Evolutionary conservation across 2,888 invertebrate genomes (phyloP), one percentile per base, ranked within the genome.

Genomic region (Argyresthia goedartella): DNA sequence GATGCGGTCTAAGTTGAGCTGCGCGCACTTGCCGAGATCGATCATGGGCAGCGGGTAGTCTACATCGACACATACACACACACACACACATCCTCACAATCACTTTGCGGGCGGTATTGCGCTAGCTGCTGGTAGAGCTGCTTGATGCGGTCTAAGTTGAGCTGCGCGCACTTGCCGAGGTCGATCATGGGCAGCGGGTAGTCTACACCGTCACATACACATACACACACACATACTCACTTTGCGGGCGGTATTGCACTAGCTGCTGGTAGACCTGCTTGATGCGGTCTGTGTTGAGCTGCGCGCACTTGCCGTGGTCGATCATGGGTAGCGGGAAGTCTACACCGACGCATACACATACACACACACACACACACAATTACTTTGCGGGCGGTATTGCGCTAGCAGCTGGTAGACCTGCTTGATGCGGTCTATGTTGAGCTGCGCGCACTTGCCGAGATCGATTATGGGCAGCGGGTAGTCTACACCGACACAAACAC

Each of bases 31-130:
- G 11, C 82, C 72, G 76, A 96, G 95, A 72, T 95, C 92, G 0
- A 95, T 91, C 88, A 96, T 95, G 1, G 95, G 95, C 63, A 92
- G 60, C 0, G 95, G 93, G 72, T 95, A 96, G 71, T 95, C 94
- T 25, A 25, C 25, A n/a, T n/a, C n/a, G n/a, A 25, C 25, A 39
- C 39, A 39, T 8, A 33, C 11, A 49, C 48, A n/a, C 25, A 25
- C 25, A 39, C 39, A 39, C n/a, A 33, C 11, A 49, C 48, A 25
- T 6, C 3, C 39, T 6, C n/a, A 33, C 11, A 49, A 46, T 56
- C 60, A 75, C 84, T 71, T 69, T 76, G 76, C 1, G 81, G 79
- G 58, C 90, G 88, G 69, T 89, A 93, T 69, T 91, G 92, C 54
- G 90, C 89, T 15, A 94, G 85, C 63, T 91, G 91, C 46, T 90